Conservation (phyloP, 2,113 vertebrate species). For the Orthonyx spaldingii region DNA sequence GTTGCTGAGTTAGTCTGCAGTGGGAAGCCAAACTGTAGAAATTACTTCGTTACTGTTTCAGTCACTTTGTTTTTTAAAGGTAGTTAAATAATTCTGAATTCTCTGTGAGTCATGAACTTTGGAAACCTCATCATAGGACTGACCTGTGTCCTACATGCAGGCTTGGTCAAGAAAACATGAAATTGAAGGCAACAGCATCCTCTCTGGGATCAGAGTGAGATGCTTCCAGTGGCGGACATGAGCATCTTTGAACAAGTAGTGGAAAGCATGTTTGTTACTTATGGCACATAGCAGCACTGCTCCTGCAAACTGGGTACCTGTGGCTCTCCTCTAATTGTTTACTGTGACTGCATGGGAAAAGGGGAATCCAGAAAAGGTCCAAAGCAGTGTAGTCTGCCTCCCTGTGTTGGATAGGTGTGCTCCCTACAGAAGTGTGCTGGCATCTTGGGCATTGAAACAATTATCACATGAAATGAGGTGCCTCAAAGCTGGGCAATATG, state of each 20-base stretch:
- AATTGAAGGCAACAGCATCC: background rate
- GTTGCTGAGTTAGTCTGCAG: background rate
- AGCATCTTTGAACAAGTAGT: background rate
- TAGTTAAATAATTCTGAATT: background rate
- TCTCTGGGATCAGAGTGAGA: background rate
- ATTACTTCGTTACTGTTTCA: background rate
- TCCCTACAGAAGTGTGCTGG: background rate
- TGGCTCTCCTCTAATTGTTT: background rate
- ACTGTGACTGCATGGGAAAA: background rate
- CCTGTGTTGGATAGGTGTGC: background rate
- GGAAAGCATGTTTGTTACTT: background rate
- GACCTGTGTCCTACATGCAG: background rate
- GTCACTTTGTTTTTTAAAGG: background rate
- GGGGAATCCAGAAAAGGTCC: background rate
- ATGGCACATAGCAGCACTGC: background rate
- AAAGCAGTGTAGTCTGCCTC: background rate
- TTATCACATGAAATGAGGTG: background rate
- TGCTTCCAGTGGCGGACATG: background rate
- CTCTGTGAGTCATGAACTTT: background rate
- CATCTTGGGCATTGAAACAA: background rate
- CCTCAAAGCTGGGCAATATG: background rate
- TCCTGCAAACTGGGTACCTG: rapidly evolving
- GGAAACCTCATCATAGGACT: background rate
- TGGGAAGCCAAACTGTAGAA: background rate
- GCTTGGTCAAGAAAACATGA: background rate